Conservation (phyloP, 2,888 invertebrate genomes). For the Teleogryllus oceanicus region DNA sequence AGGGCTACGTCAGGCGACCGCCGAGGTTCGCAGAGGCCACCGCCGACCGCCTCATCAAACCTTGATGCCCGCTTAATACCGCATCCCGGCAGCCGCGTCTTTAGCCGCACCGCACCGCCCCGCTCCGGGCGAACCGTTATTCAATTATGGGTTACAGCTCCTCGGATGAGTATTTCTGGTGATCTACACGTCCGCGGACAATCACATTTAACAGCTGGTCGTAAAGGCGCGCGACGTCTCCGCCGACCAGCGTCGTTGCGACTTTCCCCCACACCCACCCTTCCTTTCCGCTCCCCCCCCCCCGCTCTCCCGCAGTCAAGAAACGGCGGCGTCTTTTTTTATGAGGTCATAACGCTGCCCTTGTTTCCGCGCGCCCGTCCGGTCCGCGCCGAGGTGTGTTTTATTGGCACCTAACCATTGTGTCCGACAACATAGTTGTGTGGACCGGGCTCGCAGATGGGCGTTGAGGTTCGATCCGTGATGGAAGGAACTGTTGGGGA, state of each 20-base stretch:
- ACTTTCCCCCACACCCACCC: background rate
- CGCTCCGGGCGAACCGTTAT: background rate
- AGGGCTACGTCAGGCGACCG: background rate
- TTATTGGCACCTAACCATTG: background rate
- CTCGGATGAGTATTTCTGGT: background rate
- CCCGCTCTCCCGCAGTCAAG: background rate
- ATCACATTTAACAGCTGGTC: constrained; percentile 8
- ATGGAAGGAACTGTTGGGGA: background rate
- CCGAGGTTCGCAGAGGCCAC: background rate
- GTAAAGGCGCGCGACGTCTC: background rate
- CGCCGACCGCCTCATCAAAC: background rate
- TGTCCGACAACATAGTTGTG: background rate
- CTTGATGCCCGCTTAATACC: constrained; percentile 18
- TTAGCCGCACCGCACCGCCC: background rate
- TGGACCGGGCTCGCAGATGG: background rate
- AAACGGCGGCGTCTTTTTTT: background rate
- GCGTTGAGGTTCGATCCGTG: too few relatives aligned
- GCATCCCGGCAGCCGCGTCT: background rate
- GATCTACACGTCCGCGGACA: constrained; percentile 2
- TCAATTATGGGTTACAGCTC: background rate
- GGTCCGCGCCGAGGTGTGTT: background rate
- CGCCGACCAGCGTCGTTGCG: background rate
- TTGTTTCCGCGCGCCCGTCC: background rate
- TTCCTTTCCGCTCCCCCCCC: background rate
- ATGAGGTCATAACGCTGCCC: constrained; percentile 4